A percentile compares a stretch with the other conserved stretches of the same genome.
These are phyloP conservation scores for Hapalemur alaotrensis DNA, from an alignment of 2,797 vertebrate genomes.

Conservation along the genomic window DNA sequence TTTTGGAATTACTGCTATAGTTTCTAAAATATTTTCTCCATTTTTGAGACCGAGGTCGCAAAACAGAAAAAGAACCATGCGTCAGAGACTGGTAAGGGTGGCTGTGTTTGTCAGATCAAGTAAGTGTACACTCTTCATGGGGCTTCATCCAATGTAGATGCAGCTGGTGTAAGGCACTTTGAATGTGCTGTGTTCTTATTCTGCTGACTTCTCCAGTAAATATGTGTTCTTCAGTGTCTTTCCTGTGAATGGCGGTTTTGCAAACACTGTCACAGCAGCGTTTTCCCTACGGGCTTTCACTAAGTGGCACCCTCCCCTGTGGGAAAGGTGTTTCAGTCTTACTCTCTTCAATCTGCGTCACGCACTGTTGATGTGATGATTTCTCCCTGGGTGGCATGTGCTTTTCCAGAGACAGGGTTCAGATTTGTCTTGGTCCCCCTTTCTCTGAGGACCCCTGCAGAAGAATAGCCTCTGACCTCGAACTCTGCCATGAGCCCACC, in stretches of 20 bases:
- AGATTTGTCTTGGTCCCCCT: neutral
- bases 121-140: neutral
- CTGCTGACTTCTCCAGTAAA: neutral
- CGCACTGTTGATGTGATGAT: neutral
- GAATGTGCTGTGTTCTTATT: neutral
- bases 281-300: neutral
- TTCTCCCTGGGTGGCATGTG: accelerated
- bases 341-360: neutral
- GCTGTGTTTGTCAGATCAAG: neutral
- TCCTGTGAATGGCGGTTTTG: neutral
- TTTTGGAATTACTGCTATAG: neutral
- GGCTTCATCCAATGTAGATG: neutral
- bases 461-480: neutral
- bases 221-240: neutral
- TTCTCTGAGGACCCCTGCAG: neutral
- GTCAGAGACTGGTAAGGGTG: neutral
- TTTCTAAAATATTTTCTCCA: neutral
- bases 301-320: neutral
- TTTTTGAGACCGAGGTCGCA: neutral
- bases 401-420: neutral
- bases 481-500: neutral
- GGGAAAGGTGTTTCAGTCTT: neutral
- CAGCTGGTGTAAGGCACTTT: neutral
- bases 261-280: neutral
- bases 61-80: neutral